Base-by-base conservation (phyloP, 1,140 invertebrate species). In the Ladona fulva region DNA sequence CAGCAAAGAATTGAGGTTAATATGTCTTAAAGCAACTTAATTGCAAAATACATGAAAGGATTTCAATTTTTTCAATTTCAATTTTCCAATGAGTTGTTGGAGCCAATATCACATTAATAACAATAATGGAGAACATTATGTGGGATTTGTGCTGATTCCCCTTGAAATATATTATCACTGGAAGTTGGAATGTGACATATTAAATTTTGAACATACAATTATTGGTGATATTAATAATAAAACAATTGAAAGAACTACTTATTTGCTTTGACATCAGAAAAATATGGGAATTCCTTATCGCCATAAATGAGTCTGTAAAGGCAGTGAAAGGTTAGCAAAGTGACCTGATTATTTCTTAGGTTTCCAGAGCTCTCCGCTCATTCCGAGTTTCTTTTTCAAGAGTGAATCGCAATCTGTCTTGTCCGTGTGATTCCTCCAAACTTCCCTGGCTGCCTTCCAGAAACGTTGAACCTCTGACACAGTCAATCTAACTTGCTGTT, bases 341-440 rank as follows among this genome's bases (percentile, higher is more conserved):
- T 76, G 25, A 79, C 16, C 25, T 42, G 42, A 77, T 78, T 77
- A 79, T 25, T 78, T 79, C 25, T 77, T 79, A 19, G 81, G 81
- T 59, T 80, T 22, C 81, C 81, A 81, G 0, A 80, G 42, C n/a
- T 78, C 78, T 0, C 80, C 78, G 16, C 73, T 75, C 14, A 79
- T 77, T n/a, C 79, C 78, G 16, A 81, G 76, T 25, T 77, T 76
- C 25, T 80, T 79, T 44, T 76, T 79, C 24, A 81, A 76, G 22
- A 77, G 37, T 0, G 59, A 52, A 73, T 81, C 80, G 3, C 79
- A 77, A 25, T 81, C 80, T n/a, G 76, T 77, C 3, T 74, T 25
- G 19, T 77, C 76, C 1, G 22, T 25, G 74, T 80, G 75, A 59
- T 79, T 79, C 24, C 73, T 19, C 66, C 79, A 81, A 16, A 80